Evolutionary conservation across 1,140 invertebrate genomes (phyloP).

Genomic region (Stegodyphus dumicola): DNA sequence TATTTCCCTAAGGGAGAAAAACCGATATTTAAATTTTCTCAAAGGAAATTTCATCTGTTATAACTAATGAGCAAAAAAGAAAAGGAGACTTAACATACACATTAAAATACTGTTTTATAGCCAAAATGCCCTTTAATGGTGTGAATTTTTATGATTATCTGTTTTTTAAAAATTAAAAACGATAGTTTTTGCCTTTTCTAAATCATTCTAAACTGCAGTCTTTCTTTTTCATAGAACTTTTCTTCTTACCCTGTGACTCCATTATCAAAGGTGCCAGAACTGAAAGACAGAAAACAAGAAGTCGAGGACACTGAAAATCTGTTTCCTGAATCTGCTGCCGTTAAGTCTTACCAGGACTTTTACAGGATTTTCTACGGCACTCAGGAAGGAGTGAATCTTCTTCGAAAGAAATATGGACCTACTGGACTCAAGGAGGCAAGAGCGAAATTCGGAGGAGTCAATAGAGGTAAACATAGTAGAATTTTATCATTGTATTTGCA

Average conservation of each 20-base stretch:
- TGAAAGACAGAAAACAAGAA: not conserved
- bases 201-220: too few relatives aligned
- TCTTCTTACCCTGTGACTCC: not conserved
- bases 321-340: not conserved
- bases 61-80: too few relatives aligned
- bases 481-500: not conserved
- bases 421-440: conserved; percentile 37
- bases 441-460: not conserved
- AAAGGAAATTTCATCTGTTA: too few relatives aligned
- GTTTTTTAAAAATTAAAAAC: too few relatives aligned
- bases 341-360: conserved; percentile 25
- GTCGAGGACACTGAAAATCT: not conserved
- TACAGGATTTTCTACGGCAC: conserved; percentile 34
- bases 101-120: too few relatives aligned
- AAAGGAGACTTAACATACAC: too few relatives aligned
- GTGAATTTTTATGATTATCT: too few relatives aligned
- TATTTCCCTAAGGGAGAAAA: too few relatives aligned
- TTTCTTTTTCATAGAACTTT: not conserved
- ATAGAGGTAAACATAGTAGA: conserved; percentile 13
- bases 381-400: conserved; percentile 31
- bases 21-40: too few relatives aligned
- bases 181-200: too few relatives aligned
- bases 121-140: too few relatives aligned
- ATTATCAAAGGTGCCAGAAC: not conserved
- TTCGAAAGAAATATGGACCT: conserved; percentile 39